A percentile compares a stretch with the other conserved stretches of the same genome.
These are phyloP conservation scores for Gila orcuttii DNA, from an alignment of 2,113 vertebrate species.

Conservation along the genomic window DNA sequence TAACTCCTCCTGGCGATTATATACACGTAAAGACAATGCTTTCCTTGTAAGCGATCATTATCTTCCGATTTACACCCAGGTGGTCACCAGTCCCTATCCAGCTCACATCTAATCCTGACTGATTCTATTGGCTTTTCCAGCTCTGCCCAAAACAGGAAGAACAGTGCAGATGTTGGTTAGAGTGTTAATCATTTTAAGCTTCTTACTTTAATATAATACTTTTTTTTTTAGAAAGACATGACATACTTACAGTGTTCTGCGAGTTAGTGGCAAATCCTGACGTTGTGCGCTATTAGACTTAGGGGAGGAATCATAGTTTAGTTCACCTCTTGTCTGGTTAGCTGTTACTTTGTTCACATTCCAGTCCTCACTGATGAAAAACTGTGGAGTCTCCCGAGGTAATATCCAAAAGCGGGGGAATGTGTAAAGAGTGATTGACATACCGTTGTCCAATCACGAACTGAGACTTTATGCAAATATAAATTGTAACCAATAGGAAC, in stretches of 20 bases:
- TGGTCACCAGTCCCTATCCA: not conserved
- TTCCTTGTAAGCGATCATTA: conserved; percentile 1
- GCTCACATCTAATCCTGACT: conserved; percentile 7
- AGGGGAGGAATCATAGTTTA: conserved; percentile 45
- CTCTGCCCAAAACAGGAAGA: conserved; percentile 38
- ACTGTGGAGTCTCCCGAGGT: conserved; percentile 37
- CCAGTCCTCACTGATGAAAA: conserved; percentile 20
- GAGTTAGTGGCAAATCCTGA: conserved; percentile 20
- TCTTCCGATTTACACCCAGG: not conserved
- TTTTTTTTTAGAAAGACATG: not conserved
- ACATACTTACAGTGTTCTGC: conserved; percentile 58
- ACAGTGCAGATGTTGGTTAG: conserved; percentile 27
- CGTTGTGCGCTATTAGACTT: not conserved
- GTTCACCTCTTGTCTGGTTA: not conserved
- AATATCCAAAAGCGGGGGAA: conserved; percentile 46
- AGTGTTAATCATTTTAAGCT: not conserved
- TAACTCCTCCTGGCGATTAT: not conserved
- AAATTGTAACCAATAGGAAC: conserved; percentile 44
- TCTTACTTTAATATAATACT: not conserved
- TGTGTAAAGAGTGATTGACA: conserved; percentile 25
- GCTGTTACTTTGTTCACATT: conserved; percentile 33
- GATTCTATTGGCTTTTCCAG: not conserved
- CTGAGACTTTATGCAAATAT: not conserved
- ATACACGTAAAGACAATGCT: not conserved
- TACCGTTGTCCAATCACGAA: conserved; percentile 51